These are phyloP conservation scores for Dipodomys stephensi DNA, from an alignment of 2,113 vertebrate genomes.

Conservation along the genomic window DNA sequence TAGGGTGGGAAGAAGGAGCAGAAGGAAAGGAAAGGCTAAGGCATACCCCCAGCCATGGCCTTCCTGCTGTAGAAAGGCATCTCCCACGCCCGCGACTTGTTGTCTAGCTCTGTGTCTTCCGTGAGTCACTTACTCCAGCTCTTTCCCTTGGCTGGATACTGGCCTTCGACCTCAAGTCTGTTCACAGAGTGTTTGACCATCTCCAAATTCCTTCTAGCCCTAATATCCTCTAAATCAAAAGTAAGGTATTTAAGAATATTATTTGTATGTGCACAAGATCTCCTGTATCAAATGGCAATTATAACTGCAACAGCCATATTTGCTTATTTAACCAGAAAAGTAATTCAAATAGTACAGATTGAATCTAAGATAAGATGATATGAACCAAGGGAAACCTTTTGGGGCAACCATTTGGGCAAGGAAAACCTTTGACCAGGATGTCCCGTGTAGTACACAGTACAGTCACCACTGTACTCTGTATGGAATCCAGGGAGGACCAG, in stretches of 20 bases:
- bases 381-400: not conserved
- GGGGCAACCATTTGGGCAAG: no score
- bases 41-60: no score
- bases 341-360: not conserved
- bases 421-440: not conserved
- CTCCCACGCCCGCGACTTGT: fast-evolving
- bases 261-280: fast-evolving
- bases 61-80: no score
- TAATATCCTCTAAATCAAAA: not conserved
- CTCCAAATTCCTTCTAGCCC: not conserved
- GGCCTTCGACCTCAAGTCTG: not conserved
- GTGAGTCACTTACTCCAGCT: not conserved
- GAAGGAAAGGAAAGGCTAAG: not conserved
- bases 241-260: not conserved
- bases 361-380: not conserved
- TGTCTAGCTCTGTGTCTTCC: not conserved
- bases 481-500: not conserved
- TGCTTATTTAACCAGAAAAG: not conserved
- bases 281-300: not conserved
- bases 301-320: not conserved
- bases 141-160: not conserved
- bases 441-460: not conserved
- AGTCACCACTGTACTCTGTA: not conserved
- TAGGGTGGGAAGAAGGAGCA: not conserved
- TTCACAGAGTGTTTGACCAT: not conserved